Base-by-base conservation (phyloP, 2,797 vertebrate genomes). In the Macrochelys suwanniensis region DNA sequence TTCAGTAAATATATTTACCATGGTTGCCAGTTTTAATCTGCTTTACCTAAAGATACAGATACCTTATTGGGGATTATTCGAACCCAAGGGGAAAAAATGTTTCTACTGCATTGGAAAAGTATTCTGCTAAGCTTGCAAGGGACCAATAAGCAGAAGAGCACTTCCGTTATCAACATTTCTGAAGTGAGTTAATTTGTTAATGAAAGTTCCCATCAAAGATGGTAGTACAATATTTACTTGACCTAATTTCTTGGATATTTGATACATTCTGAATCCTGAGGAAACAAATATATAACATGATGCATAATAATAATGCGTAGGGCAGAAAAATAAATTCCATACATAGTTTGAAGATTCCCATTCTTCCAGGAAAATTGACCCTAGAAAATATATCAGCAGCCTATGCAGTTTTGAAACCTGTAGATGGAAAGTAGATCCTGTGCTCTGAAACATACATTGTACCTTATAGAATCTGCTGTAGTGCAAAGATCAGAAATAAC, bases 11-110 rank as follows among this genome's bases (percentile, higher is more conserved):
- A 89, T 57, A 17, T 82, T 96, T 96, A 87, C 90, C 82, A 88
- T 28, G 76, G 53, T 83, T 97, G 78, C 82, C 90, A 94, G 61
- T 93, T 96, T 95, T 93, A 95, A 94, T 96, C 76, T 82, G 68
- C 51, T 93, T 97, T 91, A 94, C 33, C 42, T 90, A 94, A 89
- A 94, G 50, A 80, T 50, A 76, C 1, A 83, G 51, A 91, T 61
- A 95, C 93, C 68, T 95, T 93, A 86, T n/a, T 82, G 33, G 80
- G 84, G 26, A 91, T 92, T 87, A 87, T 42, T 95, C 82, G 93
- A 45, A 87, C 16, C 51, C 45, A 71, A 19, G 12, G 11, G 54
- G 88, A 89, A 89, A 86, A 47, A 82, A 87, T 88, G 21, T 86
- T 51, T 28, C 84, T 33, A 82, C 13, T 61, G 93, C 31, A 89